Evolutionary conservation across 2,113 vertebrate species (phyloP).

Genomic region (Brachypteracias leptosomus): DNA sequence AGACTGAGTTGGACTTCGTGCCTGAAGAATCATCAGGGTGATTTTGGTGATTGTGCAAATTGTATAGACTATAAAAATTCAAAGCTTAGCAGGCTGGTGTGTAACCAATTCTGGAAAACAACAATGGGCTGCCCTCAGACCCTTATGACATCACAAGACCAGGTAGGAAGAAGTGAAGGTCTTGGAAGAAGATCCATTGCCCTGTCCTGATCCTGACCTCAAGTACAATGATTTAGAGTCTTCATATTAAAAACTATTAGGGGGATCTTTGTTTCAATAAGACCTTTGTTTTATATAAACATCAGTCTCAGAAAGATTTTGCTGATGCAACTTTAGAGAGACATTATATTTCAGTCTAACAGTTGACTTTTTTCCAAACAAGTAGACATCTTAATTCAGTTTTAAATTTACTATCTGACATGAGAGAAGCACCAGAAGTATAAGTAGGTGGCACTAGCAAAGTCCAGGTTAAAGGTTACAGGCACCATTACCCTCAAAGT

Average conservation of each 20-base stretch:
- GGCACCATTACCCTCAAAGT: background rate
- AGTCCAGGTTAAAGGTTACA: background rate
- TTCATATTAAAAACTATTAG: background rate
- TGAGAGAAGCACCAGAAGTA: background rate
- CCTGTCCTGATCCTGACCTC: background rate
- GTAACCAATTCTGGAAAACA: background rate
- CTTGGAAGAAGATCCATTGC: background rate
- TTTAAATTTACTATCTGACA: background rate
- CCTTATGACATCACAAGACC: background rate
- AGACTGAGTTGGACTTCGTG: background rate
- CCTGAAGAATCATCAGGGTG: background rate
- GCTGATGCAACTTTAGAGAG: background rate
- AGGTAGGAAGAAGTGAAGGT: background rate
- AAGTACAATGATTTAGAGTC: background rate
- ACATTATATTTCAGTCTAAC: background rate
- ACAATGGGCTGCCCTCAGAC: background rate
- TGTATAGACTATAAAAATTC: background rate
- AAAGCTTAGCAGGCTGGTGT: background rate
- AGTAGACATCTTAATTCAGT: background rate
- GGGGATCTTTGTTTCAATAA: background rate
- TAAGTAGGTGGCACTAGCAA: background rate
- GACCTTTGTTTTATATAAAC: background rate
- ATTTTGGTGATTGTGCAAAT: background rate
- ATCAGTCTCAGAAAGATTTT: background rate
- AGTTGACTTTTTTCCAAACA: background rate